Percentiles rank a stretch among this genome's conserved stretches.
These are phyloP conservation scores for Morone chrysops DNA, from an alignment of 2,113 vertebrate species.

Conservation along the genomic window DNA sequence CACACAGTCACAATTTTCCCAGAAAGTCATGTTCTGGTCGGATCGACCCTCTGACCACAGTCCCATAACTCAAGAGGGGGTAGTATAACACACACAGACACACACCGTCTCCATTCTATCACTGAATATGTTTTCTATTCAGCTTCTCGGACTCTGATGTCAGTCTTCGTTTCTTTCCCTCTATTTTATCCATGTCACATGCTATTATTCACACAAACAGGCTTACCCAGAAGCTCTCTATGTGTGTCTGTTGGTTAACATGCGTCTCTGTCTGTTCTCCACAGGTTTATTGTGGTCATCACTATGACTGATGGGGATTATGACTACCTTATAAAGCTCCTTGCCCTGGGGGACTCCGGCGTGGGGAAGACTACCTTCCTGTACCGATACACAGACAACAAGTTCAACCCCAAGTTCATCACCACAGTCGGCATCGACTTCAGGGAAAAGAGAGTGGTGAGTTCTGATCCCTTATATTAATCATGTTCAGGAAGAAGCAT, in stretches of 20 bases:
- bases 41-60: conserved; percentile 28
- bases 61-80: conserved; percentile 38
- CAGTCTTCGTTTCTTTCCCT: background rate
- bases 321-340: conserved; percentile 97
- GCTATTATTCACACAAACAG: background rate
- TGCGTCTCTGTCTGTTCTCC: conserved; percentile 6
- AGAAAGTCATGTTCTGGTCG: conserved; percentile 28
- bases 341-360: conserved; percentile 95
- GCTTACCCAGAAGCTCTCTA: background rate
- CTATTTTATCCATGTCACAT: background rate
- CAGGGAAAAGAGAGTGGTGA: conserved; percentile 96
- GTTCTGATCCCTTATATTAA: background rate
- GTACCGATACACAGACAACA: conserved; percentile 96
- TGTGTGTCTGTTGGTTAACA: background rate
- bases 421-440: conserved; percentile 98
- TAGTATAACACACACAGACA: background rate
- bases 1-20: conserved; percentile 36
- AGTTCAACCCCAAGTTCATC: conserved; percentile 97
- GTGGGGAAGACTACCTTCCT: conserved; percentile 97
- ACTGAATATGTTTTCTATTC: background rate
- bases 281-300: conserved; percentile 86
- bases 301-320: conserved; percentile 99
- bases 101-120: background rate
- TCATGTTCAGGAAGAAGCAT: background rate
- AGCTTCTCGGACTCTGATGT: background rate